Evolutionary conservation across 2,113 vertebrate species (phyloP).

Genomic region (Pseudorhombus dupliciocellatus): DNA sequence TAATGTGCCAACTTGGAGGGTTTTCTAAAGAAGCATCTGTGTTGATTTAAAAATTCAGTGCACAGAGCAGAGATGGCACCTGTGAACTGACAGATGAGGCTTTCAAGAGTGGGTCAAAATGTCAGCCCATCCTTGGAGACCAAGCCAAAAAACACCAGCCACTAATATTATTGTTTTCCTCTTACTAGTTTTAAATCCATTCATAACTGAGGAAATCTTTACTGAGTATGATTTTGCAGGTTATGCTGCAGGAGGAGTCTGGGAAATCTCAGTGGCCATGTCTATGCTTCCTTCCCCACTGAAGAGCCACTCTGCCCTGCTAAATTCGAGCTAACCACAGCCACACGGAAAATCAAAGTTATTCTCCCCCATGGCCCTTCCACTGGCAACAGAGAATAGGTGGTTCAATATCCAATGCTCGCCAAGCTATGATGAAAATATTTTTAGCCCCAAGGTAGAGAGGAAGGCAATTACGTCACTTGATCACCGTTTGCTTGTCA

Average conservation of each 20-base stretch:
- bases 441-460: slow-evolving; percentile 23
- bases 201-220: slow-evolving; percentile 33
- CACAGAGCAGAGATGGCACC: slow-evolving; percentile 7
- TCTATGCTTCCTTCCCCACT: not conserved
- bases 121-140: slow-evolving; percentile 35
- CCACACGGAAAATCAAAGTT: not conserved
- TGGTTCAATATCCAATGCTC: slow-evolving; percentile 4
- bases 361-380: not conserved
- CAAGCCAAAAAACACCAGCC: slow-evolving; percentile 4
- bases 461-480: slow-evolving; percentile 30
- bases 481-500: slow-evolving; percentile 42
- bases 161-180: not conserved
- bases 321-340: not conserved
- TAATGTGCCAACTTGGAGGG: too few species aligned
- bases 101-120: slow-evolving; percentile 26
- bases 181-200: not conserved
- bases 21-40: too few species aligned
- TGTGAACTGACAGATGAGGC: slow-evolving; percentile 21
- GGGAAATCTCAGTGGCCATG: slow-evolving; percentile 5
- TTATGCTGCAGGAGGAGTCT: slow-evolving; percentile 42
- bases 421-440: slow-evolving; percentile 25
- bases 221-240: slow-evolving; percentile 17
- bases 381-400: not conserved
- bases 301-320: not conserved
- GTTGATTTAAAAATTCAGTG: slow-evolving; percentile 5